A percentile compares a stretch with the other conserved stretches of the same genome.
These are phyloP conservation scores for Coluber constrictor DNA, from an alignment of 2,797 vertebrate species.

Conservation along the genomic window DNA sequence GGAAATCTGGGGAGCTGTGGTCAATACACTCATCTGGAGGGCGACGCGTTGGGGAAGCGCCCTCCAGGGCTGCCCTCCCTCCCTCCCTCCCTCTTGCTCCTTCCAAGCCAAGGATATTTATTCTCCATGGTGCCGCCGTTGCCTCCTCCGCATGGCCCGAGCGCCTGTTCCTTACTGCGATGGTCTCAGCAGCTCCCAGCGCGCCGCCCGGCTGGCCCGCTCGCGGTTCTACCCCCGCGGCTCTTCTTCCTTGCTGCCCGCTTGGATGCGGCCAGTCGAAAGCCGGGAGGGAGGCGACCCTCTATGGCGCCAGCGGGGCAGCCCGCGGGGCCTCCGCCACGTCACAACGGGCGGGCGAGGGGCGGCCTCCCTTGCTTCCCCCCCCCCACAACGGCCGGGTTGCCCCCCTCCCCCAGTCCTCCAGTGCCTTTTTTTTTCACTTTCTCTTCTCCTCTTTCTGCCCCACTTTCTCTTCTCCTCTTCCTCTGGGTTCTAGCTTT, in stretches of 20 bases:
- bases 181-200: background rate
- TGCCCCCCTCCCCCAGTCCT: no score
- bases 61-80: background rate
- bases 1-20: background rate
- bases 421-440: no score
- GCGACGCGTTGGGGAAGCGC: fast-evolving
- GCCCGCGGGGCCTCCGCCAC: background rate
- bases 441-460: background rate
- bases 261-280: background rate
- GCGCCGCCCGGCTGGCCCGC: background rate
- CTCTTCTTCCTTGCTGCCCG: fast-evolving
- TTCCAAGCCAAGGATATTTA: constrained; percentile 44
- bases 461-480: background rate
- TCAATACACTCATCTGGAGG: fast-evolving
- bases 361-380: background rate
- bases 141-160: background rate
- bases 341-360: background rate
- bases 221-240: fast-evolving
- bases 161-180: constrained; percentile 25
- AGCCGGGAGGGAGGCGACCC: fast-evolving
- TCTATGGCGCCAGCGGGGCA: background rate
- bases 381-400: no score
- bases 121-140: constrained; percentile 42
- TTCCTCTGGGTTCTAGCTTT: background rate
- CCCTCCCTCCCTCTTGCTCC: fast-evolving